Evolutionary conservation across 2,888 invertebrate genomes (phyloP).

Genomic region (Labia minor): DNA sequence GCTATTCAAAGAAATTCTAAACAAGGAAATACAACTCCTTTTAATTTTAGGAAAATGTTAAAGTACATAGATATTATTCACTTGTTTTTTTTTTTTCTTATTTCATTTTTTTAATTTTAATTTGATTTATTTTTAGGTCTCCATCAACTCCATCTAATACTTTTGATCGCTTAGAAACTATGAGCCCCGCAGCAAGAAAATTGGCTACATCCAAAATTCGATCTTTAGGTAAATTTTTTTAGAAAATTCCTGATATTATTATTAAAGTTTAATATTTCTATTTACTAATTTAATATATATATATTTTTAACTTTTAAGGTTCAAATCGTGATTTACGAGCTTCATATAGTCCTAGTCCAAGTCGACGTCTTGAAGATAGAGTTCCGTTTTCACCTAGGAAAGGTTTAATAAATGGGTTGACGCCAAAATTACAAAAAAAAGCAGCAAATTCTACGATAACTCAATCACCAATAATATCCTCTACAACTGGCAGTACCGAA

Average conservation of each 20-base stretch:
- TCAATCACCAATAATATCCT: slow-evolving; percentile 22
- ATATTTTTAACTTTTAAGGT: slow-evolving; percentile 37
- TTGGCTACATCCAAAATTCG: slow-evolving; percentile 63
- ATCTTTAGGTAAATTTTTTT: not conserved
- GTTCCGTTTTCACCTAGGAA: slow-evolving; percentile 29
- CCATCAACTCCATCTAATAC: slow-evolving; percentile 49
- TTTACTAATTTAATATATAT: no score
- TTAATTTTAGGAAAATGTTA: not conserved
- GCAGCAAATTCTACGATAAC: no score
- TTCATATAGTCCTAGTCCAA: slow-evolving; percentile 46
- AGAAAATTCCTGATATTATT: no score
- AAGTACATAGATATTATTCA: not conserved
- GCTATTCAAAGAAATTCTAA: slow-evolving; percentile 34
- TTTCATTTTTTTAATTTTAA: slow-evolving; percentile 13
- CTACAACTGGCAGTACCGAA: not conserved
- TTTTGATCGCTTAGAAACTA: slow-evolving; percentile 70
- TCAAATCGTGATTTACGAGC: slow-evolving; percentile 43
- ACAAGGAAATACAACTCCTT: slow-evolving; percentile 13
- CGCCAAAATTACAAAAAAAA: slow-evolving; percentile 31
- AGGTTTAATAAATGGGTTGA: slow-evolving; percentile 31
- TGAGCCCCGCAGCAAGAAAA: slow-evolving; percentile 91
- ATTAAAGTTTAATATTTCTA: no score
- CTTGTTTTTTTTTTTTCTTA: slow-evolving; percentile 23
- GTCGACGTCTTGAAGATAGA: slow-evolving; percentile 28
- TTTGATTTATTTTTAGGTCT: slow-evolving; percentile 31